Evolutionary conservation across 2,113 vertebrate species (phyloP), one percentile per base, ranked within the genome.

Genomic region (Eira barbara): DNA sequence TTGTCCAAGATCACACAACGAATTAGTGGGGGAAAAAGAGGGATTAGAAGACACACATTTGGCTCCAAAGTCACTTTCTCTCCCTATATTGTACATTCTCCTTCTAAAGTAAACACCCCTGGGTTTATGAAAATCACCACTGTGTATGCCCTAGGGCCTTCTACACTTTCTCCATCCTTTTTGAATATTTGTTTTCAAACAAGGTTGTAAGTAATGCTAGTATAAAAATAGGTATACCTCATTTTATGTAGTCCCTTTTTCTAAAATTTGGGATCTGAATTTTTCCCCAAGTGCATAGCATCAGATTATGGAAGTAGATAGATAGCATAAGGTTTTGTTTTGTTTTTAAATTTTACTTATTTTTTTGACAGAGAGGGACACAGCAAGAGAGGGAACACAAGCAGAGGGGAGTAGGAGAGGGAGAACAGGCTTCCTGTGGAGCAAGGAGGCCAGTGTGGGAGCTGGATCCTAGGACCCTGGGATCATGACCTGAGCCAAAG

Each of bases 181-280:
- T 49, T 25, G 29, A 95, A 84, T 88, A n/a, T 94, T 92, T 88
- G 39, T 71, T 95, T 94, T 78, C 27, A 94, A 88, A 88, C 15
- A 80, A 7, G 14, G 13, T 45, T 82, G 34, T 25, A 89, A 65
- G 79, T 67, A 86, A 78, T 78, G 42, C 47, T 91, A 78, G 5
- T 87, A 57, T 79, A 97, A 92, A 78, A 73, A 55, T 6, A 91
- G 18, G 4, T 13, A n/a, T 67, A 31, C 39, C 23, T 97, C 27
- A 65, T 13, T 71, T 84, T 94, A 97, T 88, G 34, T 25, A 91
- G 17, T 91, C 86, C 81, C 31, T 91, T 71, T 94, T 76, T 55
- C 47, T 96, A 90, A 84, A 65, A 65, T 65, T 34, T 4, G 63
- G 5, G 3, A 69, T 80, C 47, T 96, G 36, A 94, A 59, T 39